Evolutionary conservation across 1,140 invertebrate genomes (phyloP).

Genomic region (Zaprionus kolodkinae): DNA sequence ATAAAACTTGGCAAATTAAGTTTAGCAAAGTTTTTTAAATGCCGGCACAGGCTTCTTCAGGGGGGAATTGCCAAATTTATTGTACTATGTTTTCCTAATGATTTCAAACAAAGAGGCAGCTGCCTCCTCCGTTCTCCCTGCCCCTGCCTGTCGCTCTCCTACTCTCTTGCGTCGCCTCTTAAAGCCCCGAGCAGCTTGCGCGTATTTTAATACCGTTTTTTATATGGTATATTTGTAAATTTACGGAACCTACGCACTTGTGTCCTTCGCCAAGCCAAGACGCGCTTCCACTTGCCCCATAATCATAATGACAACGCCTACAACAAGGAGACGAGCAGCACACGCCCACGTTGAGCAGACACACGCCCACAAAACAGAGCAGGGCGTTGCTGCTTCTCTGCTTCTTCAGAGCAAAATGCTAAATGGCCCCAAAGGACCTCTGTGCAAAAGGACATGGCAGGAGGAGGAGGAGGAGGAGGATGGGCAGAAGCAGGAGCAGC

Average conservation of each 20-base stretch:
- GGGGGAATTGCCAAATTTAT: conserved; percentile 2
- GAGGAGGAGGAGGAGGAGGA: too few relatives aligned
- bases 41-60: conserved; percentile 24
- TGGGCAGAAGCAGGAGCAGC: too few relatives aligned
- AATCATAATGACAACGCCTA: conserved; percentile 79
- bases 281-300: neutral
- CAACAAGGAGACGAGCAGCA: conserved; percentile 34
- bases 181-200: neutral
- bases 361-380: conserved; percentile 29
- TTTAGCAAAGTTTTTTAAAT: conserved; percentile 82
- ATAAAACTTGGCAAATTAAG: conserved; percentile 81
- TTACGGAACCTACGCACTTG: neutral
- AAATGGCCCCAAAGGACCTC: conserved; percentile 78
- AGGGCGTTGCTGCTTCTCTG: conserved; percentile 6
- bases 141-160: too few relatives aligned
- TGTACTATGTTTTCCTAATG: neutral
- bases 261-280: neutral
- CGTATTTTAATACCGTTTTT: neutral
- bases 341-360: conserved; percentile 13
- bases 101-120: conserved; percentile 1
- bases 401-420: conserved; percentile 66
- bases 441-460: conserved; percentile 29
- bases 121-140: neutral
- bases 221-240: neutral
- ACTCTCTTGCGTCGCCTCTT: neutral